These are phyloP conservation scores for Anolis sagrei DNA, from an alignment of 2,113 vertebrate genomes.

Conservation along the genomic window DNA sequence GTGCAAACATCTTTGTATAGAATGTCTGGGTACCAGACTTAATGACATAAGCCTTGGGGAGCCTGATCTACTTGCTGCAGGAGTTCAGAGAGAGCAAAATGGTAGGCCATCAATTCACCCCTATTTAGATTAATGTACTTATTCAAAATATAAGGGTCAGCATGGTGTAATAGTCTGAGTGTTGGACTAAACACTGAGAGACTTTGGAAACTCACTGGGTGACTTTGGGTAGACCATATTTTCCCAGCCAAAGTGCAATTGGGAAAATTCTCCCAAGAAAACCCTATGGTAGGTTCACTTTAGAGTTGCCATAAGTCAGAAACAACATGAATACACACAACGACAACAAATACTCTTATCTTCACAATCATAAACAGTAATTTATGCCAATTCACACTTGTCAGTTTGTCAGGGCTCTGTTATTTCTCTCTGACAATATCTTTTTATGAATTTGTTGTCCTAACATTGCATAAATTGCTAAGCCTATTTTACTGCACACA, in stretches of 20 bases:
- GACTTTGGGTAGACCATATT: no score
- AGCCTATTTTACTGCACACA: not conserved
- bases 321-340: no score
- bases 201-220: no score
- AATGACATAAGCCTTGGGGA: conserved; percentile 99
- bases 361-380: no score
- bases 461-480: not conserved
- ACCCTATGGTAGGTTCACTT: no score
- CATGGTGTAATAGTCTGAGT: not conserved
- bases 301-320: no score
- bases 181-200: no score
- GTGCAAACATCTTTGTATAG: conserved; percentile 96
- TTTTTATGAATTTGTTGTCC: not conserved
- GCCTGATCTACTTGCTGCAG: conserved; percentile 96
- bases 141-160: no score
- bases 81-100: conserved; percentile 96
- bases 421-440: not conserved
- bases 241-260: no score
- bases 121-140: no score
- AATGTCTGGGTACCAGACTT: conserved; percentile 93
- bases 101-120: conserved; percentile 77
- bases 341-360: no score
- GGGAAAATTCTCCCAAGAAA: no score
- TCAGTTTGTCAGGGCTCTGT: not conserved
- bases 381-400: not conserved